Conservation (phyloP, 2,797 vertebrate genomes). For the Eulemur mongoz region DNA sequence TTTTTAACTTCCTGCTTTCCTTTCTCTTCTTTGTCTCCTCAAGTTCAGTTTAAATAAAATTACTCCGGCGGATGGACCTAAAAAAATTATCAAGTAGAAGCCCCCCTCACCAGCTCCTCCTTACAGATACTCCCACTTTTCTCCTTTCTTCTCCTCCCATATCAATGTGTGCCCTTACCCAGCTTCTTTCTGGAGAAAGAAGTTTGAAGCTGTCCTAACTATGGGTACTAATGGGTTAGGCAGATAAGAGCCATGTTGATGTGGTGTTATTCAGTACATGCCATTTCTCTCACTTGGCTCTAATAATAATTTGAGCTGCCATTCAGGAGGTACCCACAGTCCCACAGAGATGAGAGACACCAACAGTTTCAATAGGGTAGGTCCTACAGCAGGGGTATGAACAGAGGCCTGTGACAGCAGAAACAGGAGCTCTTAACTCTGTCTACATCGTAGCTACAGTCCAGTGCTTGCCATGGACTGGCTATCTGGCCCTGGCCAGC, state of each 20-base stretch:
- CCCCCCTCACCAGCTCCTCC: not conserved
- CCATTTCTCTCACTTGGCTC: not conserved
- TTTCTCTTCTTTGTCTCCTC: not conserved
- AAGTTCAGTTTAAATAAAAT: conserved; percentile 25
- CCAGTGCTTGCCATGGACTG: not conserved
- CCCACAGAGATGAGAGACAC: not conserved
- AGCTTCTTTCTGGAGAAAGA: not conserved
- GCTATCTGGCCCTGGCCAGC: too few relatives aligned
- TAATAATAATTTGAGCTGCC: not conserved
- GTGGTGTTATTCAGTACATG: not conserved
- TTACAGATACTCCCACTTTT: not conserved
- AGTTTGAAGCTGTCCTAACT: not conserved
- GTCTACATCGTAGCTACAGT: not conserved
- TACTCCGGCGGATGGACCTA: not conserved
- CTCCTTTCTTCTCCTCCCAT: not conserved
- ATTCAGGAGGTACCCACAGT: not conserved
- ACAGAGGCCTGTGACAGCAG: not conserved
- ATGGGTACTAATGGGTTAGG: not conserved
- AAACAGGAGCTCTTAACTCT: not conserved
- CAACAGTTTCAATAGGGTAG: not conserved
- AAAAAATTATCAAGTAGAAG: not conserved
- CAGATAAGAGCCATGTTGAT: not conserved
- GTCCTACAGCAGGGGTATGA: not conserved
- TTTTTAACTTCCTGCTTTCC: conserved; percentile 9
- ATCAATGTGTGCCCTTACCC: not conserved